Evolutionary conservation across 1,140 invertebrate species (phyloP).

Genomic region (Brachystomella parvula): DNA sequence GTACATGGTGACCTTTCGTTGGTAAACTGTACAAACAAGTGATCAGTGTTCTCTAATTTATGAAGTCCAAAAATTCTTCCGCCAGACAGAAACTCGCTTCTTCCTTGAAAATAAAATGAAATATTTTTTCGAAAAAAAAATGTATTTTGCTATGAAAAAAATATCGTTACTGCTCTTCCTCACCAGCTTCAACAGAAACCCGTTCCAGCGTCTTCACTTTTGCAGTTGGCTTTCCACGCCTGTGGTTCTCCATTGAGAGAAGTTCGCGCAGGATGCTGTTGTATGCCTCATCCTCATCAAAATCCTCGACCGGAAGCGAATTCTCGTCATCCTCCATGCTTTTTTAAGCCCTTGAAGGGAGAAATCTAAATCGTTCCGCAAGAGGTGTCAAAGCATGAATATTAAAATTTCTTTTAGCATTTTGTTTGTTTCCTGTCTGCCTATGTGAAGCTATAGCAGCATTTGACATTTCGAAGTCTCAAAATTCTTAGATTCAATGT

Average conservation of each 20-base stretch:
- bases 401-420: background rate
- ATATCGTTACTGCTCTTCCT: background rate
- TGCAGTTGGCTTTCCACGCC: too few species aligned
- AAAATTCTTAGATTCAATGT: background rate
- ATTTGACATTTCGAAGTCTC: conserved; percentile 9
- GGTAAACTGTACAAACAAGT: background rate
- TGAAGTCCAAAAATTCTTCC: background rate
- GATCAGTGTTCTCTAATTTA: background rate
- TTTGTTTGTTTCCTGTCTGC: background rate
- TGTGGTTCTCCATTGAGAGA: background rate
- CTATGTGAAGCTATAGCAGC: background rate
- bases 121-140: background rate
- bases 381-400: background rate
- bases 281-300: background rate
- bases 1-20: background rate
- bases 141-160: background rate
- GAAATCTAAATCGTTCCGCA: background rate
- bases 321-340: background rate
- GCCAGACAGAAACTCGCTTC: background rate
- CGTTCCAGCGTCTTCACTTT: too few species aligned
- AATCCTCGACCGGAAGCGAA: background rate
- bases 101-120: background rate
- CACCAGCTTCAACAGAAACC: background rate
- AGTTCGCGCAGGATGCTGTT: background rate
- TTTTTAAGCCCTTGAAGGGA: background rate